phyloP scores from a whole-genome alignment of 2,888 invertebrate genomes.

The Pilophorus perplexus region DNA sequence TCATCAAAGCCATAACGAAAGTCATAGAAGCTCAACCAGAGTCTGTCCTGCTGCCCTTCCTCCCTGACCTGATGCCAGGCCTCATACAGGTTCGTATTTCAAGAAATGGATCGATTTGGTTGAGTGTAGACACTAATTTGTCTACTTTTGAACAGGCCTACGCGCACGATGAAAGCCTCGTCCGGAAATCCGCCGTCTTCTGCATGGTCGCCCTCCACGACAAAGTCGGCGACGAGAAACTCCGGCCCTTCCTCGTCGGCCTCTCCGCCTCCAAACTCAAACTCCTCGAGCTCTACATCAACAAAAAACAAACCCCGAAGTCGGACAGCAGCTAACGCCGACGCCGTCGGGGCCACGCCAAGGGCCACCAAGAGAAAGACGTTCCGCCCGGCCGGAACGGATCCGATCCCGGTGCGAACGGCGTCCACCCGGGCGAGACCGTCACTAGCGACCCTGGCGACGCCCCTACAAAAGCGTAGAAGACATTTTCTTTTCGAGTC shows the following conservation, averaged over 20 bases:
- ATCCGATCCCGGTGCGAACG: no score
- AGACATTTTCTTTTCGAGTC: no score
- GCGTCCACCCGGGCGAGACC: background rate
- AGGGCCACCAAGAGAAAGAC: background rate
- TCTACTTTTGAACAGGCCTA: conserved; percentile 65
- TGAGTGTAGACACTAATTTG: background rate
- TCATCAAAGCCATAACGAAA: conserved; percentile 86
- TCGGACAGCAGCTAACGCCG: conserved; percentile 37
- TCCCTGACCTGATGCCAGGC: conserved; percentile 81
- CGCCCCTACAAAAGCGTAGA: background rate
- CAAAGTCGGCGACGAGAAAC: conserved; percentile 79
- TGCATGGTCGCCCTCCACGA: conserved; percentile 94
- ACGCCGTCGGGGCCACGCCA: conserved; percentile 19
- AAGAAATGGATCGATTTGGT: no score
- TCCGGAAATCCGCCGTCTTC: conserved; percentile 94
- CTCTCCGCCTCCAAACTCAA: conserved; percentile 88
- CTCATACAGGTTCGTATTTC: conserved; percentile 70
- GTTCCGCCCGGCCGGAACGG: background rate
- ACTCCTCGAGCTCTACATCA: conserved; percentile 75
- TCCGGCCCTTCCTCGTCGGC: conserved; percentile 75
- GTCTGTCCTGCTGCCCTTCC: conserved; percentile 70
- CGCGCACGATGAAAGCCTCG: conserved; percentile 86
- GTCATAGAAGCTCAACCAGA: conserved; percentile 73
- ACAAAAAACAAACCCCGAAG: conserved; percentile 51
- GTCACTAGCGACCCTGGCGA: conserved; percentile 2